phyloP scores from a whole-genome alignment of 2,797 vertebrate genomes.

The Poeciliopsis infans region DNA sequence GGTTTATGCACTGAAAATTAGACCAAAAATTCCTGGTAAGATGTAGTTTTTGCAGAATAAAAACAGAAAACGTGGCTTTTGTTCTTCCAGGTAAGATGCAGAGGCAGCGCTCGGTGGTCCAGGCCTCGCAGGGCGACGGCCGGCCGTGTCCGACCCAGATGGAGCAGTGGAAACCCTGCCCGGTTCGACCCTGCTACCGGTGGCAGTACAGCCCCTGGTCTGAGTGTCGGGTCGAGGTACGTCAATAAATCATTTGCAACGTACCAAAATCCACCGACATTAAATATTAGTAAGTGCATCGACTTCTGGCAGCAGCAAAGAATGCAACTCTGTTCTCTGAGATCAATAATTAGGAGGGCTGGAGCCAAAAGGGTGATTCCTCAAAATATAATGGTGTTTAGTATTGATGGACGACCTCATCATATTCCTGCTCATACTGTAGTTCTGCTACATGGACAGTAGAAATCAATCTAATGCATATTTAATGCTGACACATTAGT shows the following conservation, averaged over 20 bases:
- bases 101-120: slow-evolving; percentile 87
- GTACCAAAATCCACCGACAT: slow-evolving; percentile 4
- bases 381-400: slow-evolving; percentile 51
- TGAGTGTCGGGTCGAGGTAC: slow-evolving; percentile 92
- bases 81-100: slow-evolving; percentile 90
- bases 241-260: slow-evolving; percentile 21
- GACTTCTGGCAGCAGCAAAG: slow-evolving; percentile 31
- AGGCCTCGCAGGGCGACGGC: slow-evolving; percentile 94
- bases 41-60: background rate
- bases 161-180: slow-evolving; percentile 96
- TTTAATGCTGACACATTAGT: slow-evolving; percentile 55
- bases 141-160: slow-evolving; percentile 90
- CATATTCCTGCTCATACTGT: slow-evolving; percentile 34
- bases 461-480: slow-evolving; percentile 60
- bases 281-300: slow-evolving; percentile 34
- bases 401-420: slow-evolving; percentile 61
- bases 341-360: slow-evolving; percentile 42
- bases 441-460: slow-evolving; percentile 44
- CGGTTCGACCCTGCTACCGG: slow-evolving; percentile 92
- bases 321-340: slow-evolving; percentile 19
- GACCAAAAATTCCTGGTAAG: too few relatives aligned
- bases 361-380: slow-evolving; percentile 40
- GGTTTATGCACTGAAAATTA: too few relatives aligned
- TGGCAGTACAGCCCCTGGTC: slow-evolving; percentile 95
- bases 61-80: background rate